Conservation (phyloP, 2,113 vertebrate genomes). For the Mobula hypostoma region DNA sequence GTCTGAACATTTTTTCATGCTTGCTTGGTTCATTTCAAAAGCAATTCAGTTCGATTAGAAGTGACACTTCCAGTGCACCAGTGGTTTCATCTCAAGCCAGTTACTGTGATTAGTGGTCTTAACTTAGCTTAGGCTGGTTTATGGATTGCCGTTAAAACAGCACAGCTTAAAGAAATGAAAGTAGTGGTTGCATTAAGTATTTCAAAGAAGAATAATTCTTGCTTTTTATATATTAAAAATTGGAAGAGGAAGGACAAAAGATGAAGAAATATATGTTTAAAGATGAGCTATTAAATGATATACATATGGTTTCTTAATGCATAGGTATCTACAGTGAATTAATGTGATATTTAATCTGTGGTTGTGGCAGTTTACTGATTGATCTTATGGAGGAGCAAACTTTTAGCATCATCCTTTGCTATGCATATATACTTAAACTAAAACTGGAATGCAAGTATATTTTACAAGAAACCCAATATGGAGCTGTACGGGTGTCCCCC, state of each 20-base stretch:
- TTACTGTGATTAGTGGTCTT: neutral
- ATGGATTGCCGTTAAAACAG: neutral
- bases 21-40: constrained; percentile 14
- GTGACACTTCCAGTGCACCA: constrained; percentile 7
- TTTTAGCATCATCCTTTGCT: neutral
- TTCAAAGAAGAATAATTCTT: neutral
- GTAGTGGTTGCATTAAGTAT: neutral
- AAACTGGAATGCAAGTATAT: neutral
- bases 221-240: neutral
- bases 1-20: constrained; percentile 2
- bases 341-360: neutral
- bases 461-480: neutral
- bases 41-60: neutral
- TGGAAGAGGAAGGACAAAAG: neutral
- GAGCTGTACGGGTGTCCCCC: neutral
- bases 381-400: neutral
- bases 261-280: too few species aligned
- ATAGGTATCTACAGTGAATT: neutral
- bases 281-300: neutral
- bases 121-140: neutral
- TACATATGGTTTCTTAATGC: neutral
- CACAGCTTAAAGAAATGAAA: neutral
- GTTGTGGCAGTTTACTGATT: neutral
- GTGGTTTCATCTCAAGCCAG: neutral
- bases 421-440: neutral